Conservation (phyloP, 2,113 vertebrate species). For the Chinchilla lanigera region DNA sequence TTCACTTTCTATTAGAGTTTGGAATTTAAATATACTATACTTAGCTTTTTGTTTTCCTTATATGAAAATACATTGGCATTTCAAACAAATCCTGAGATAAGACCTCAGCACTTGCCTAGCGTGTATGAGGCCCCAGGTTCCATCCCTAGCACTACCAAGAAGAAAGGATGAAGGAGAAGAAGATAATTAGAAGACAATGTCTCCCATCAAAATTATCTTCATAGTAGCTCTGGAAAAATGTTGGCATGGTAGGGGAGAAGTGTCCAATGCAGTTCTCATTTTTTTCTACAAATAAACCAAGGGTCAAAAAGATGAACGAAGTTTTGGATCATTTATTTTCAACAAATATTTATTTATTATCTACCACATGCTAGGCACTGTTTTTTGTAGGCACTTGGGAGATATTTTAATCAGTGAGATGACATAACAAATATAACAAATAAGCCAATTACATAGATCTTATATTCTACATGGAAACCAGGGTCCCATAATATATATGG, state of each 20-base stretch:
- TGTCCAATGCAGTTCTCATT: background rate
- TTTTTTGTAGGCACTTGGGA: background rate
- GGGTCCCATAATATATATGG: background rate
- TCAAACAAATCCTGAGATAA: slow-evolving; percentile 4
- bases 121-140: background rate
- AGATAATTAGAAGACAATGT: background rate
- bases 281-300: background rate
- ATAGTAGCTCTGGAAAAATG: background rate
- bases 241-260: too few relatives aligned
- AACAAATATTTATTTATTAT: background rate
- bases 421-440: background rate
- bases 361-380: background rate
- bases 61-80: background rate
- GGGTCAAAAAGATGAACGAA: background rate
- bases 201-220: background rate
- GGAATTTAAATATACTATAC: background rate
- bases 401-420: background rate
- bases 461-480: background rate
- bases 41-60: slow-evolving; percentile 9
- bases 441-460: background rate
- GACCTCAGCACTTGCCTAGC: background rate
- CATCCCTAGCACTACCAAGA: background rate
- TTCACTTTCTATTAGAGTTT: background rate
- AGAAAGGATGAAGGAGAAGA: background rate
- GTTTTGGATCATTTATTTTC: background rate